A percentile compares a stretch with the other conserved stretches of the same genome.
Evolutionary conservation across 2,888 invertebrate species (phyloP).

Genomic region (Gandaritis pyraliata): DNA sequence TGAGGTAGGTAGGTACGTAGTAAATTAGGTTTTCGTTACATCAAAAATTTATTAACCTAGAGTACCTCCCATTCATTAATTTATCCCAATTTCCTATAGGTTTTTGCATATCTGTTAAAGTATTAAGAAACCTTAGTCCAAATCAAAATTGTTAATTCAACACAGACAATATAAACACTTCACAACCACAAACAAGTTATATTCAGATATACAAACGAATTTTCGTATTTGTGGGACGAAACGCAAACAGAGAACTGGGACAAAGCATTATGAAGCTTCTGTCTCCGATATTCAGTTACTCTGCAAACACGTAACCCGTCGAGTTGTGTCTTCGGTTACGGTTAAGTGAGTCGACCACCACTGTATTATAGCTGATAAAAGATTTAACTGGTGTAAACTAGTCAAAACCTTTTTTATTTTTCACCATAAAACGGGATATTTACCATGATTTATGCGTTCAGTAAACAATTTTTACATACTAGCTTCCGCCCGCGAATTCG

Average conservation of each 20-base stretch:
- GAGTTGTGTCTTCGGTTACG: conserved; percentile 71
- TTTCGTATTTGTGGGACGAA: conserved; percentile 53
- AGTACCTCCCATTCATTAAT: too few relatives aligned
- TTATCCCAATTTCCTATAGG: background rate
- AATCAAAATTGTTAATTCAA: conserved; percentile 7
- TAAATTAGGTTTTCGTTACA: too few relatives aligned
- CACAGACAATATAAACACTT: too few relatives aligned
- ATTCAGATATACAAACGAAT: conserved; percentile 31
- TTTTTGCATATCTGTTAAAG: background rate
- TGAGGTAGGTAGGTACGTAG: too few relatives aligned
- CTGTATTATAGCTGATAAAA: conserved; percentile 38
- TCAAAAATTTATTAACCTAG: too few relatives aligned
- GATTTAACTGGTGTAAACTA: conserved; percentile 6
- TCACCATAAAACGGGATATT: too few relatives aligned
- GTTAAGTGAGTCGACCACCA: conserved; percentile 81
- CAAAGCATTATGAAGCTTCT: conserved; percentile 69
- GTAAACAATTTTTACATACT: too few relatives aligned
- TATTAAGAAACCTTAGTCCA: background rate
- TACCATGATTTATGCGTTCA: too few relatives aligned
- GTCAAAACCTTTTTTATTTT: too few relatives aligned
- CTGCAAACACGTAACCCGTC: conserved; percentile 75
- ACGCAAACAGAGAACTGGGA: conserved; percentile 64
- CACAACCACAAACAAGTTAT: conserved; percentile 10
- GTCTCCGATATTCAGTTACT: conserved; percentile 72
- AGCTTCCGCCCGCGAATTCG: too few relatives aligned